These are phyloP conservation scores for Standfussiana lucernea DNA, from an alignment of 2,888 invertebrate species.

Conservation along the genomic window DNA sequence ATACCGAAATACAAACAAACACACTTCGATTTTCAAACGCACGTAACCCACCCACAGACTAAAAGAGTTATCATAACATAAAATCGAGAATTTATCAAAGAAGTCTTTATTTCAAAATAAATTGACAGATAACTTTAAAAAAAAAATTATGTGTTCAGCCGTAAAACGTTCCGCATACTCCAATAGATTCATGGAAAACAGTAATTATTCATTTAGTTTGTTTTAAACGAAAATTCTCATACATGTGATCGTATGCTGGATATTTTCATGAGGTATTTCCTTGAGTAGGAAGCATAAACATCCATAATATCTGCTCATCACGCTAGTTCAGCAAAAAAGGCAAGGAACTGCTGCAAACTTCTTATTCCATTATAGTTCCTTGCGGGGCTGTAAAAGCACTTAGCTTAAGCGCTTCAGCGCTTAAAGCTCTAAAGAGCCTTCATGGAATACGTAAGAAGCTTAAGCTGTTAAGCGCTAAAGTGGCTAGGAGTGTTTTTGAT, in stretches of 20 bases:
- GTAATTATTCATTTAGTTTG: conserved; percentile 48
- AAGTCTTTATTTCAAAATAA: conserved; percentile 39
- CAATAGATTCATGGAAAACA: conserved; percentile 57
- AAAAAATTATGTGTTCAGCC: conserved; percentile 46
- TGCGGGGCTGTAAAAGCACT: conserved; percentile 22
- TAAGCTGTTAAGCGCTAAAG: conserved; percentile 4
- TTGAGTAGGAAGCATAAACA: conserved; percentile 19
- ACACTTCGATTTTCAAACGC: conserved; percentile 34
- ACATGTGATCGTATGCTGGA: conserved; percentile 44
- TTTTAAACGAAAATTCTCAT: conserved; percentile 62
- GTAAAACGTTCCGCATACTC: conserved; percentile 48
- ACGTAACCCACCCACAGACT: conserved; percentile 4
- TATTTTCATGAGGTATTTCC: conserved; percentile 48
- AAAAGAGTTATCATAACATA: conserved; percentile 20
- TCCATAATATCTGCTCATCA: not conserved
- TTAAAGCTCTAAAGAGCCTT: conserved; percentile 9
- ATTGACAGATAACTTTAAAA: conserved; percentile 54
- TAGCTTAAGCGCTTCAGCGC: conserved; percentile 16
- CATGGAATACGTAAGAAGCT: not conserved
- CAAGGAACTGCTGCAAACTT: not conserved
- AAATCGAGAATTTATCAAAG: conserved; percentile 43
- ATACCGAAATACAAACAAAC: conserved; percentile 1
- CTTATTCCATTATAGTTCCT: not conserved
- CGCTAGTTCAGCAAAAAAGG: conserved; percentile 12
- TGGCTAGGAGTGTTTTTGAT: not conserved